Percentiles rank a stretch among this genome's conserved stretches.
Conservation (phyloP, 2,113 vertebrate species). For the Poeciliopsis turrubarensis region DNA sequence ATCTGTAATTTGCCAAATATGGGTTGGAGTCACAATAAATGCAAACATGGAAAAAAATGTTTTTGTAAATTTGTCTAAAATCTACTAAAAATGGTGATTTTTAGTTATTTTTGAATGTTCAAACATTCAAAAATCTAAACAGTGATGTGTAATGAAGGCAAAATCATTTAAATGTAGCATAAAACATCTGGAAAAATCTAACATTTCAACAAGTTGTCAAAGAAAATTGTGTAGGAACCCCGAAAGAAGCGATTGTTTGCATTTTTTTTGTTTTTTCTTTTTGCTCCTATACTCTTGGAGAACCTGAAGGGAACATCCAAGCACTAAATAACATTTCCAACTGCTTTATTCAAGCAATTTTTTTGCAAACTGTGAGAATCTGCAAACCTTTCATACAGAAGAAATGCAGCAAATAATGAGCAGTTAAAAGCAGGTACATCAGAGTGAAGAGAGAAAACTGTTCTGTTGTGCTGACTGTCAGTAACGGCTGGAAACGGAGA, state of each 20-base stretch:
- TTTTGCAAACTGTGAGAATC: background rate
- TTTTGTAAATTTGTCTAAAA: background rate
- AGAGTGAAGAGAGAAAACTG: background rate
- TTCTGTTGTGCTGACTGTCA: conserved; percentile 25
- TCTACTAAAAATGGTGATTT: background rate
- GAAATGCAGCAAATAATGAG: background rate
- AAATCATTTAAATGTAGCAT: background rate
- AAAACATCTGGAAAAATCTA: background rate
- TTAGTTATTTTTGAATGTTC: background rate
- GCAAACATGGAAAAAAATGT: background rate
- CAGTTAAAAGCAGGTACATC: conserved; percentile 9
- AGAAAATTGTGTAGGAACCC: background rate
- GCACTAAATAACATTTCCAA: background rate
- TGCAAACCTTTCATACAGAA: background rate
- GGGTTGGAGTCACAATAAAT: background rate
- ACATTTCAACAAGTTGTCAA: background rate
- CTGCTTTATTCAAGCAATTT: background rate
- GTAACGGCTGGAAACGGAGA: conserved; percentile 16
- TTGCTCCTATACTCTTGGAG: background rate
- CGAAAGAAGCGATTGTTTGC: background rate
- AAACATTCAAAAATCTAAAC: background rate
- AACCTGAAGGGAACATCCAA: background rate
- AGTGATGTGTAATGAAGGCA: background rate
- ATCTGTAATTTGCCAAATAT: background rate
- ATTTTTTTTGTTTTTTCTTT: background rate